Evolutionary conservation across 2,797 vertebrate genomes (phyloP), one percentile per base, ranked within the genome.

Genomic region (Melanogrammus aeglefinus): DNA sequence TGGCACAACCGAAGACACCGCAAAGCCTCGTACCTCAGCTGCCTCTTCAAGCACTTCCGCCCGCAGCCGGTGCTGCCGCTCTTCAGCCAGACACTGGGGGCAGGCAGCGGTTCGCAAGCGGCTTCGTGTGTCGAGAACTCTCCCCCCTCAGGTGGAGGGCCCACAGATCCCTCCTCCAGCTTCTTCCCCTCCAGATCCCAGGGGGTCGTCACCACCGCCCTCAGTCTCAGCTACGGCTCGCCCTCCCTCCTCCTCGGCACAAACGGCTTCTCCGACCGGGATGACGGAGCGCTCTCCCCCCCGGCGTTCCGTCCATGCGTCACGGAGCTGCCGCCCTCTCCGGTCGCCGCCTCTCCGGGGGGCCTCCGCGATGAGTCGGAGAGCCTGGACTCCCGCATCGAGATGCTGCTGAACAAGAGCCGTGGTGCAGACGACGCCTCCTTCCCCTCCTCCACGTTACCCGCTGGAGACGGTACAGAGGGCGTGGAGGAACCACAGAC

Each of bases 331-430:
- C 0, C 93, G 92, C 33, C 85, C 85, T 0, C 94, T 66, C 66
- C 74, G 77, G 76, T 10, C 8, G 51, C 80, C 44, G 73, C 51
- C 29, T 95, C 94, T 29, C 92, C 94, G 0, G 91, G 93, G 80
- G 95, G 92, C 16, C 93, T 94, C 1, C 93, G 89, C 4, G 90
- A 93, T 78, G 93, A 96, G 83, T 84, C 91, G 0, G 94, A 94
- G 89, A 93, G 97, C 92, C 93, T 99, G 88, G 98, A 99, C 90
- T 97, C 97, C 0, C 96, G 98, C 79, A 99, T 99, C 79, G 96
- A 99, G 91, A 97, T 96, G 95, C 94, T 99, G 86, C 92, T 99
- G 81, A 96, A 95, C 85, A 95, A 95, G 86, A 88, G 76, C 63
- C 94, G 94, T 84, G 92, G 93, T 83, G 89, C 94, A 80, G 95